phyloP scores from a whole-genome alignment of 2,888 invertebrate species.

The Cybosia mesomella region DNA sequence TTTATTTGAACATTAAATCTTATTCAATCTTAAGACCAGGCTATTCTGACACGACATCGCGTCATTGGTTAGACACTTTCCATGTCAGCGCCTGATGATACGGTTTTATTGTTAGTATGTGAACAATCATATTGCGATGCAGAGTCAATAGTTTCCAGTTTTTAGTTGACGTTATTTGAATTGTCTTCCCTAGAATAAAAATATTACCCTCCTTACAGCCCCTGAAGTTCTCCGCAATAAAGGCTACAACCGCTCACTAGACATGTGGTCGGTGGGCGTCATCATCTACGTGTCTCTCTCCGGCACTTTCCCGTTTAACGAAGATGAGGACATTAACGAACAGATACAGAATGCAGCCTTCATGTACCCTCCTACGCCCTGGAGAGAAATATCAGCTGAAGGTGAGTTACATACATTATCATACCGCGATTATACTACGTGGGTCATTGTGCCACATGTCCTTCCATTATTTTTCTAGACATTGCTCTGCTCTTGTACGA shows the following conservation, averaged over 20 bases:
- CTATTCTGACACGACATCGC: no score
- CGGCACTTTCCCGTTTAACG: constrained; percentile 99
- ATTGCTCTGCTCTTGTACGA: not conserved
- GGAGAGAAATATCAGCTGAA: constrained; percentile 96
- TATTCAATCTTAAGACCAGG: not conserved
- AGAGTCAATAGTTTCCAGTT: not conserved
- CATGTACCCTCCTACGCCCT: constrained; percentile 99
- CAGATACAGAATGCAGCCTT: constrained; percentile 99
- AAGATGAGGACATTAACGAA: constrained; percentile 99
- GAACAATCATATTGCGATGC: no score
- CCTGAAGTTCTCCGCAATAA: constrained; percentile 99
- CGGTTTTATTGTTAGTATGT: not conserved
- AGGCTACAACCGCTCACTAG: constrained; percentile 99
- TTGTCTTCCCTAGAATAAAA: not conserved
- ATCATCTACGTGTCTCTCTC: constrained; percentile 99
- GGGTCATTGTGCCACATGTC: no score
- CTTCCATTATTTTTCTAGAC: no score
- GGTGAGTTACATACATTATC: constrained; percentile 51
- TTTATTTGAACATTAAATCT: not conserved
- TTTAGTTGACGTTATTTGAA: not conserved
- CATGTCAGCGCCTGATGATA: not conserved
- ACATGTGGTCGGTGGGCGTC: constrained; percentile 99
- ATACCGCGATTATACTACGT: not conserved
- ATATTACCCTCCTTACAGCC: constrained; percentile 88
- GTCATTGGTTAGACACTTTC: no score